Percentiles rank a stretch among this genome's conserved stretches.
These are phyloP conservation scores for Bovichtus diacanthus DNA, from an alignment of 2,797 vertebrate genomes.

Conservation along the genomic window DNA sequence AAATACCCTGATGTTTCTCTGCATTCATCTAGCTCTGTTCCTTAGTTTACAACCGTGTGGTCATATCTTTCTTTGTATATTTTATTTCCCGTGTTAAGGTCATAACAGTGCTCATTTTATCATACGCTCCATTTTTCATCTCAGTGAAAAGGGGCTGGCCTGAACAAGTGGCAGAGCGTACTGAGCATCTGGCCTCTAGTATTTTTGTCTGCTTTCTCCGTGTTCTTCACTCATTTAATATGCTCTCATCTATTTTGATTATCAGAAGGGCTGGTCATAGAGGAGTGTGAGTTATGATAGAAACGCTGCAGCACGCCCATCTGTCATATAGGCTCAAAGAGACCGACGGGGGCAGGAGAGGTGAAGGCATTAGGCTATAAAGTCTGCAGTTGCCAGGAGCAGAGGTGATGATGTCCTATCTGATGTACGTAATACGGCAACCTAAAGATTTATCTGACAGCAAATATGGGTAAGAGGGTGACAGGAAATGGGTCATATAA, in stretches of 20 bases:
- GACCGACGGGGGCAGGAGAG: constrained; percentile 31
- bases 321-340: constrained; percentile 67
- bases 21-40: neutral
- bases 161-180: constrained; percentile 18
- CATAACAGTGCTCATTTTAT: constrained; percentile 40
- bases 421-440: too few species aligned
- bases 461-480: neutral
- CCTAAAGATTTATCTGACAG: constrained; percentile 33
- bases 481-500: constrained; percentile 21
- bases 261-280: constrained; percentile 53
- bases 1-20: neutral
- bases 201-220: constrained; percentile 58
- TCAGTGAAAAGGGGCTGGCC: constrained; percentile 16
- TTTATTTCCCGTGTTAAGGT: constrained; percentile 17
- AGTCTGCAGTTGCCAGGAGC: constrained; percentile 34
- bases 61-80: neutral
- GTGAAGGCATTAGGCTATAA: constrained; percentile 29
- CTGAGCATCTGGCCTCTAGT: constrained; percentile 70
- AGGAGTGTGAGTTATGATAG: constrained; percentile 51
- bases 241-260: constrained; percentile 78
- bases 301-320: constrained; percentile 73
- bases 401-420: constrained; percentile 24
- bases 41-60: constrained; percentile 4
- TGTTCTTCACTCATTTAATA: constrained; percentile 63
- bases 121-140: constrained; percentile 59